phyloP scores from a whole-genome alignment of 2,888 invertebrate genomes.

The Rhyacophila evoluta region DNA sequence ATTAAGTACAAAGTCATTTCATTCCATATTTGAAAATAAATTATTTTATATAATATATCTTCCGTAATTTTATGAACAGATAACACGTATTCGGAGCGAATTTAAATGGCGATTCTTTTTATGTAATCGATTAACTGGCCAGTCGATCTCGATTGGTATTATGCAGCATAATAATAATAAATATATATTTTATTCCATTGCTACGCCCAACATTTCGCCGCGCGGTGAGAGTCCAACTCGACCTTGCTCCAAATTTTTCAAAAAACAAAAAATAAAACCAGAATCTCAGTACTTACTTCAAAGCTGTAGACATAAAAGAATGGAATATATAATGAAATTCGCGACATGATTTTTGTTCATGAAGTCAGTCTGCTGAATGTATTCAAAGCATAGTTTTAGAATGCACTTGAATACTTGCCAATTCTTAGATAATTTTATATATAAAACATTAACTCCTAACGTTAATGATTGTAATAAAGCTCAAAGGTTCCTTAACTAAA shows the following conservation, averaged over 20 bases:
- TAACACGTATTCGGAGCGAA: background rate
- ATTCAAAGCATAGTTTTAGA: too few relatives aligned
- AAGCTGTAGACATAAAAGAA: background rate
- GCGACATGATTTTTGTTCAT: too few relatives aligned
- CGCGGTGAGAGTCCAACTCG: conserved; percentile 23
- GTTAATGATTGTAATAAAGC: too few relatives aligned
- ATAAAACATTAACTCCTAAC: too few relatives aligned
- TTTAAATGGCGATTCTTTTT: background rate
- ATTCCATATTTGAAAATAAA: background rate
- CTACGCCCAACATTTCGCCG: conserved; percentile 28
- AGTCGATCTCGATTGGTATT: background rate
- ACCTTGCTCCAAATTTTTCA: conserved; percentile 29
- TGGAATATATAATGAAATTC: background rate
- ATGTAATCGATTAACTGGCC: background rate
- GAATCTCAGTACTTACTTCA: background rate
- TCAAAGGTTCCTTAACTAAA: too few relatives aligned
- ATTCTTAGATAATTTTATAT: too few relatives aligned
- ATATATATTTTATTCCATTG: background rate
- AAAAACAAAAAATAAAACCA: background rate
- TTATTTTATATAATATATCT: background rate
- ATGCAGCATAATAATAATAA: background rate
- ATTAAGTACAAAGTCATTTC: too few relatives aligned
- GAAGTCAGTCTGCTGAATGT: too few relatives aligned
- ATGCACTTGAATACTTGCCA: too few relatives aligned
- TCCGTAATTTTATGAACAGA: background rate